Base-by-base conservation (phyloP, 1,140 invertebrate genomes). In the Aphelinus atriplicis region DNA sequence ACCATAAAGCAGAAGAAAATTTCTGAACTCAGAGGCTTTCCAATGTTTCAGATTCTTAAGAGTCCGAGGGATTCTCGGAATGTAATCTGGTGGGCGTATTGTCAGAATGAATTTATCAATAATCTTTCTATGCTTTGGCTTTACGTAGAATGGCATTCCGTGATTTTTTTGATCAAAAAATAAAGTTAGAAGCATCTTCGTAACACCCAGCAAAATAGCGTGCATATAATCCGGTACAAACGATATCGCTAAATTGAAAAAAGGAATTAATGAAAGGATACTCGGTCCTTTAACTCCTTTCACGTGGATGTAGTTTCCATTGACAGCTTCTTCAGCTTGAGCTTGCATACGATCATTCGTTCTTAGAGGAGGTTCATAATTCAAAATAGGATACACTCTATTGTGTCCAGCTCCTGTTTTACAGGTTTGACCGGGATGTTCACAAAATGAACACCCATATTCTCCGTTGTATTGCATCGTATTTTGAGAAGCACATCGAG, bases 201-300 rank as follows among this genome's bases (percentile, higher is more conserved):
- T 64, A 43, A 73, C 69, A 9, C 75, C 70, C 10, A 79, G 53
- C 53, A 75, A 47, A n/a, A 77, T 57, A 4, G 65, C 56, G 70
- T 79, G 78, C 78, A 79, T 75, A 50, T 75, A 72, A 53, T 79
- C 78, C 1, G 75, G 72, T 3, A 77, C 55, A 70, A 76, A 69
- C 9, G 72, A 62, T 7, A 60, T 73, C 43, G 69, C 56, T n/a
- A 68, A 46, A 63, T 77, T 47, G 57, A 79, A 70, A 45, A 56
- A 67, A 57, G 78, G 70, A 42, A 79, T 63, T 43, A 46, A 63
- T 26, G 67, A 7, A 55, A 51, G 45, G 51, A 76, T 61, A n/a
- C 70, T 66, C 42, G 60, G 53, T 2, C 67, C 71, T 73, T 78
- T 78, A 0, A 78, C 71, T 64, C 71, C 71, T 51, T 74, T 71